A percentile compares a stretch with the other conserved stretches of the same genome.
phyloP scores from a whole-genome alignment of 2,113 vertebrate species.

The Pseudorectes ferrugineus region DNA sequence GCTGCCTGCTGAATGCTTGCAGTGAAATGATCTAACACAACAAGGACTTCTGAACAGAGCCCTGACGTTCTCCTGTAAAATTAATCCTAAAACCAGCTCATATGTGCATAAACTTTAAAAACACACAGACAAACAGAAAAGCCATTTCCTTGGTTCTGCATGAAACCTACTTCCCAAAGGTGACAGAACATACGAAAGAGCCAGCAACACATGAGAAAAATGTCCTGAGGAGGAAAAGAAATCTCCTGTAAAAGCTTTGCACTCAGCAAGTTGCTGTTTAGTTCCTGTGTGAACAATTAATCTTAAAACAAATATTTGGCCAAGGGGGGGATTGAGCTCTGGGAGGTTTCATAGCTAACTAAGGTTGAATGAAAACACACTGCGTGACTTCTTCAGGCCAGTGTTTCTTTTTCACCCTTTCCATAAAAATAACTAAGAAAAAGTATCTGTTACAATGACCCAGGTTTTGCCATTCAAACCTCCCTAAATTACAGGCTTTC shows the following conservation, averaged over 20 bases:
- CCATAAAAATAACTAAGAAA: slow-evolving; percentile 73
- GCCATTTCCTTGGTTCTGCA: background rate
- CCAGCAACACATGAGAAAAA: slow-evolving; percentile 27
- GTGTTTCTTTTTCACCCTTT: slow-evolving; percentile 41
- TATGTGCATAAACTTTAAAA: background rate
- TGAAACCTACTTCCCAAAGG: background rate
- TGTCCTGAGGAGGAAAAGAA: background rate
- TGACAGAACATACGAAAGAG: background rate
- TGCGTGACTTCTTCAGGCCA: slow-evolving; percentile 46
- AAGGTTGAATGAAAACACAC: slow-evolving; percentile 22
- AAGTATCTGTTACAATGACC: slow-evolving; percentile 75
- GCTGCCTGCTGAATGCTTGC: background rate
- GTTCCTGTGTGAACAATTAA: slow-evolving; percentile 46
- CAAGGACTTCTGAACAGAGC: background rate
- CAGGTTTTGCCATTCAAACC: slow-evolving; percentile 69
- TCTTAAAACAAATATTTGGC: slow-evolving; percentile 55
- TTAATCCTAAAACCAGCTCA: background rate
- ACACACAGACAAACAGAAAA: background rate
- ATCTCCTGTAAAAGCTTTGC: background rate
- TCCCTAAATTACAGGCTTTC: slow-evolving; percentile 74
- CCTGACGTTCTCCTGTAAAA: background rate
- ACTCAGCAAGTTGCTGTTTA: slow-evolving; percentile 16
- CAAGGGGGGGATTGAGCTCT: background rate
- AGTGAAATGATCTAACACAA: background rate
- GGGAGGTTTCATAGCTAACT: slow-evolving; percentile 11